These are phyloP conservation scores for Trochalopteron elliotii DNA, from an alignment of 2,113 vertebrate species.

Conservation along the genomic window DNA sequence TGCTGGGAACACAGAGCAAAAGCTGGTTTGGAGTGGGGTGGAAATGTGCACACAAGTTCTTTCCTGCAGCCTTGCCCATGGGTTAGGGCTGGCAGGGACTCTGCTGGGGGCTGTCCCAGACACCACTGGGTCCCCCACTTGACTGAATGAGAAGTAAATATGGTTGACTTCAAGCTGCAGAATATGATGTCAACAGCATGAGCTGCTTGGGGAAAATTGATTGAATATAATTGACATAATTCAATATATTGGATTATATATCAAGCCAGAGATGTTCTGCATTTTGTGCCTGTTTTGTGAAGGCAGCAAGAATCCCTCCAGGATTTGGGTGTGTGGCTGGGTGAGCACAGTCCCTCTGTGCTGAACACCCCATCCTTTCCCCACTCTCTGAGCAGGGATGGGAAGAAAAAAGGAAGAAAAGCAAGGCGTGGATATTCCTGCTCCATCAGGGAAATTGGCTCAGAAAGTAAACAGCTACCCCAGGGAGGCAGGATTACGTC, in stretches of 20 bases:
- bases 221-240: neutral
- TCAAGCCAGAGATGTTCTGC: neutral
- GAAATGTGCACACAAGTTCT: neutral
- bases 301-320: neutral
- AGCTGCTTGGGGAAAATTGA: neutral
- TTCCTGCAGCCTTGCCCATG: neutral
- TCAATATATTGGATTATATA: neutral
- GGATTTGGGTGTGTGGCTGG: neutral
- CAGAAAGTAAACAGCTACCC: neutral
- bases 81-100: neutral
- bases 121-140: neutral
- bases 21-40: neutral
- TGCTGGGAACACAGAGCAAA: neutral
- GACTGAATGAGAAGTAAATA: neutral
- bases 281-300: neutral
- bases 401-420: neutral
- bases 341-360: neutral
- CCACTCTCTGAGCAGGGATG: neutral
- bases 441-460: neutral
- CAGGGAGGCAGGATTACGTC: neutral
- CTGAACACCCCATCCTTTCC: neutral
- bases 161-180: neutral
- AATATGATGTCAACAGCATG: neutral
- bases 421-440: neutral
- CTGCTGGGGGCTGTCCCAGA: neutral